Percentiles rank a stretch among this genome's conserved stretches.
These are phyloP conservation scores for Oxyruncus cristatus DNA, from an alignment of 2,113 vertebrate species.

Conservation along the genomic window DNA sequence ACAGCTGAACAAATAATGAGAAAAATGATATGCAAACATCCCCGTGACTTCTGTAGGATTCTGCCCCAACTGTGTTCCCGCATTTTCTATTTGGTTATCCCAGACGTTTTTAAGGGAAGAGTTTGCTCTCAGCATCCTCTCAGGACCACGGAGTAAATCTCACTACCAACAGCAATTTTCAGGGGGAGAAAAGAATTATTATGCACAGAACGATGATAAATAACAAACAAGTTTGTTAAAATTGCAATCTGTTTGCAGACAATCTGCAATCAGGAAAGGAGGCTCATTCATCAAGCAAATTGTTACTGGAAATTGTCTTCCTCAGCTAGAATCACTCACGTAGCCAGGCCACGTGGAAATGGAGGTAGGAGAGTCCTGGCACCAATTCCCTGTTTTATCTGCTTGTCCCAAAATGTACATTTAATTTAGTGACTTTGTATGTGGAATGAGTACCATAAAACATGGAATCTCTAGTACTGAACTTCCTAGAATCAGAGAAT, in stretches of 20 bases:
- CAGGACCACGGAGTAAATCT: neutral
- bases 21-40: conserved; percentile 11
- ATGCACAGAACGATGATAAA: neutral
- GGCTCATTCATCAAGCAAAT: neutral
- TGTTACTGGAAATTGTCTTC: neutral
- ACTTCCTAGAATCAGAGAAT: neutral
- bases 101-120: neutral
- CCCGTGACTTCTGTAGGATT: neutral
- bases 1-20: conserved; percentile 17
- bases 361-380: neutral
- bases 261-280: conserved; percentile 31
- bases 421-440: neutral
- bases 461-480: neutral
- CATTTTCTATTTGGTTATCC: neutral
- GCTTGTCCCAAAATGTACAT: neutral
- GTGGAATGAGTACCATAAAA: neutral
- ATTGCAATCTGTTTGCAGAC: conserved; percentile 24
- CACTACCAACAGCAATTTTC: neutral
- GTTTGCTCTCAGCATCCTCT: neutral
- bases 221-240: neutral
- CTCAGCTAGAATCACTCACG: neutral
- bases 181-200: too few relatives aligned
- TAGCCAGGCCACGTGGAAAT: neutral
- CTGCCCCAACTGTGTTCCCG: neutral
- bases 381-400: neutral